Percentiles rank a stretch among this genome's conserved stretches.
These are phyloP conservation scores for Lepidurus apus DNA, from an alignment of 1,140 invertebrate genomes.

Conservation along the genomic window DNA sequence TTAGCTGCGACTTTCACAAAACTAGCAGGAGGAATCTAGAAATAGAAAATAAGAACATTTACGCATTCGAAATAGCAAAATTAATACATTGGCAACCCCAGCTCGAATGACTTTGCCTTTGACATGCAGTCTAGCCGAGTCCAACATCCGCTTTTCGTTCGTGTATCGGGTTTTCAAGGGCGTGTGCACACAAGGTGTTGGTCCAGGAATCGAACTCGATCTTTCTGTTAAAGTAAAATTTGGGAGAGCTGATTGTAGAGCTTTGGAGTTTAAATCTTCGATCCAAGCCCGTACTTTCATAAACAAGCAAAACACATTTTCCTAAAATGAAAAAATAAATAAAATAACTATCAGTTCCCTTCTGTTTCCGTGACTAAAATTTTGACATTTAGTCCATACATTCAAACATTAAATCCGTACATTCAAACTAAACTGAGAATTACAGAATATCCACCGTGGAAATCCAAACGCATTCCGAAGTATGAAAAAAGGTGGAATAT, in stretches of 20 bases:
- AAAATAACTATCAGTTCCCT: not conserved
- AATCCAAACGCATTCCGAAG: not conserved
- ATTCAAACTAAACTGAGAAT: too few relatives aligned
- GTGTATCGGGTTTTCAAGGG: not conserved
- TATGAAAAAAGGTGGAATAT: not conserved
- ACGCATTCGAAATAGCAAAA: not conserved
- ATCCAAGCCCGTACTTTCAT: not conserved
- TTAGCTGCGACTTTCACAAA: slow-evolving; percentile 13
- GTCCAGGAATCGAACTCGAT: not conserved
- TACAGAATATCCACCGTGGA: too few relatives aligned
- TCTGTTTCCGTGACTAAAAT: not conserved
- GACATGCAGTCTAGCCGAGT: not conserved
- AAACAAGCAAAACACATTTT: not conserved
- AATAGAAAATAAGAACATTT: not conserved
- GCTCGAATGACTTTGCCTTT: not conserved
- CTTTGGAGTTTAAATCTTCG: not conserved
- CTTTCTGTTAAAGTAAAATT: not conserved
- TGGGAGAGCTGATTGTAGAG: not conserved
- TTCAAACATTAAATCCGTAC: too few relatives aligned
- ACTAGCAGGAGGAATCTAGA: not conserved
- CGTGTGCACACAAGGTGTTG: not conserved
- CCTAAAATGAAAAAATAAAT: not conserved
- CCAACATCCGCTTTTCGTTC: not conserved
- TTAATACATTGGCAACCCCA: not conserved
- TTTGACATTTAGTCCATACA: not conserved